Base-by-base conservation (phyloP, 1,140 invertebrate genomes). In the Coenobita brevimanus region DNA sequence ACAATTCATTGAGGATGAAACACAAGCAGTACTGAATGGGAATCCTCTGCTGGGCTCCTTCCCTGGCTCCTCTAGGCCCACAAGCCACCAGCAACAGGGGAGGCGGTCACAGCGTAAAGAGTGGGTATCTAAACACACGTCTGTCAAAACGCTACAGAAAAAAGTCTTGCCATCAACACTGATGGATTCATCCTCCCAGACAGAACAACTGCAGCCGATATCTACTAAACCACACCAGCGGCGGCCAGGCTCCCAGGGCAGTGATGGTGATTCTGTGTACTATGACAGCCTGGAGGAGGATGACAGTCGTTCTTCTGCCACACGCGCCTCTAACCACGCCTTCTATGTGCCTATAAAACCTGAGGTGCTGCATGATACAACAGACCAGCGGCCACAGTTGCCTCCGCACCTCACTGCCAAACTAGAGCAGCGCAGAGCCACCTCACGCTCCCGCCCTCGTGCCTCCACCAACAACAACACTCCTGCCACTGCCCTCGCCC, bases 261-360 rank as follows among this genome's bases (percentile, higher is more conserved):
- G 89, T 17, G 69, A 78, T n/a, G 50, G 54, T 27, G 62, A 83
- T 60, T 75, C 54, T 6, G 84, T 82, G 33, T 89, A 89, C 81
- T 89, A 89, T 60, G 89, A 89, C 79, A 89, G 89, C 60, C 71
- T 89, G 46, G 89, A 89, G 69, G 89, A 89, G 46, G 89, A 89
- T 38, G 79, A 89, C n/a, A 80, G 76, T 41, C 64, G 64, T 17
- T 24, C 27, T 27, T 24, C 27, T 36, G 27, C 54, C 17, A 21
- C 71, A 0, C 75, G 46, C 2, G 30, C 43, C 27, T n/a, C 30
- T 54, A 50, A 69, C 8, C 85, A 80, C 8, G 85, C 85, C 24
- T 87, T 87, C 24, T 87, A 87, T 71, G 85, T 87, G 46, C 85
- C 85, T 13, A 87, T 87, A 46, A 87, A 80, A 30, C 67, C 50